phyloP scores from a whole-genome alignment of 2,888 invertebrate genomes.

The Spicauda simplicius region DNA sequence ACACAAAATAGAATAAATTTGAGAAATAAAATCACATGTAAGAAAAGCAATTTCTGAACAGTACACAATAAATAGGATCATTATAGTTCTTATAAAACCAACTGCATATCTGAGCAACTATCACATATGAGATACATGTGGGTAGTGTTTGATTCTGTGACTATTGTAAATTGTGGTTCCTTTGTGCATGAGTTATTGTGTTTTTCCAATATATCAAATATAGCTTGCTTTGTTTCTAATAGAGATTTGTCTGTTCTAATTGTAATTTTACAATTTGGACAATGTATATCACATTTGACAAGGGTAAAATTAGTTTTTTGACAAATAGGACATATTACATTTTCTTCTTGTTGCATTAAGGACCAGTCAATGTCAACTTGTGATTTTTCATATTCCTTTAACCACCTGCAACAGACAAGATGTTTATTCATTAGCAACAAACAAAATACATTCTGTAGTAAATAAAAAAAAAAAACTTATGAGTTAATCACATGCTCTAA shows the following conservation, averaged over 20 bases:
- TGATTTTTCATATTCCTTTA: slow-evolving; percentile 73
- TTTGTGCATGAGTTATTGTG: slow-evolving; percentile 57
- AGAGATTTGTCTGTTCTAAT: slow-evolving; percentile 59
- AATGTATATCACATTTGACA: slow-evolving; percentile 50
- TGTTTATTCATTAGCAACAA: too few species aligned
- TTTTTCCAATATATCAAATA: slow-evolving; percentile 58
- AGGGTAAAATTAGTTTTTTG: slow-evolving; percentile 66
- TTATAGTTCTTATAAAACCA: slow-evolving; percentile 48
- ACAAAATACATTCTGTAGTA: too few species aligned
- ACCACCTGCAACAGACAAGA: slow-evolving; percentile 60
- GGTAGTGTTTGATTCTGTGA: slow-evolving; percentile 60
- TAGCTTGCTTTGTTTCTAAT: slow-evolving; percentile 58
- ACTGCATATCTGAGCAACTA: slow-evolving; percentile 67
- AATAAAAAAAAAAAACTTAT: too few species aligned
- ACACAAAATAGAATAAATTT: too few species aligned
- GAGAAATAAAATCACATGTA: too few species aligned
- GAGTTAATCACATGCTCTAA: too few species aligned
- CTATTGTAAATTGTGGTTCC: slow-evolving; percentile 61
- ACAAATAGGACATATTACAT: slow-evolving; percentile 83
- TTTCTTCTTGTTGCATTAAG: slow-evolving; percentile 61
- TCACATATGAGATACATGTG: slow-evolving; percentile 74
- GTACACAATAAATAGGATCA: too few species aligned
- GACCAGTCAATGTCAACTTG: slow-evolving; percentile 72
- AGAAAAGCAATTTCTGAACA: too few species aligned
- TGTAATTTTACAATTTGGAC: slow-evolving; percentile 64